Base-by-base conservation (phyloP, 2,797 vertebrate species). In the Mormyrops attenuatus region DNA sequence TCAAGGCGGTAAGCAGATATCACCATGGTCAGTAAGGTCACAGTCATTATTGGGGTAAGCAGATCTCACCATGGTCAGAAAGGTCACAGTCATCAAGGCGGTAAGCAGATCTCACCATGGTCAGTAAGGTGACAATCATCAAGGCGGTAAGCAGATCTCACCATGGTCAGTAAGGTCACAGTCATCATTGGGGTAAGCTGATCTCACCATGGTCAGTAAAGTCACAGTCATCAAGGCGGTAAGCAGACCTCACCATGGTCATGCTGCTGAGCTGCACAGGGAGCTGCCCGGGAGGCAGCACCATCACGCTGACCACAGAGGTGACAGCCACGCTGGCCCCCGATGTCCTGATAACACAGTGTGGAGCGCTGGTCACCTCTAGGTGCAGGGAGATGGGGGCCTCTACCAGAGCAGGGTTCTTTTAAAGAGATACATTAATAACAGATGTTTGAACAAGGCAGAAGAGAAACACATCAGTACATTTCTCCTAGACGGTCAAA, bases 241-340 rank as follows among this genome's bases (percentile, higher is more conserved):
- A 26, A 63, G 60, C 60, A 66, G 22, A 66, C 13, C 93, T 89
- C 89, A 99, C 98, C 98, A 99, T 97, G 85, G 95, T 97, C 97
- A 99, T 97, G 93, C 97, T 98, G 96, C 97, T 98, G 3, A 99
- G 97, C 92, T 96, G 97, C 7, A 99, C 89, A 0, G 97, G 92
- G 0, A 95, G 92, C 85, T 92, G 94, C 57, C 95, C 95, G 0
- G 93, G 91, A 0, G 98, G 97, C 38, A 95, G 93, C 88, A 98
- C 34, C 87, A 97, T 94, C 90, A 99, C 96, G 90, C 95, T 96
- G 88, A 99, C 95, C 0, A 94, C 93, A 57, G 98, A 96, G 0
- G 94, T 97, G 93, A 99, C 96, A 0, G 94, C 91, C 20, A 99
- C 92, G 0, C 94, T 97, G 1, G 97, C 97, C 13, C 98, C 98